Evolutionary conservation across 2,113 vertebrate species (phyloP).

Genomic region (Mandrillus leucophaeus): DNA sequence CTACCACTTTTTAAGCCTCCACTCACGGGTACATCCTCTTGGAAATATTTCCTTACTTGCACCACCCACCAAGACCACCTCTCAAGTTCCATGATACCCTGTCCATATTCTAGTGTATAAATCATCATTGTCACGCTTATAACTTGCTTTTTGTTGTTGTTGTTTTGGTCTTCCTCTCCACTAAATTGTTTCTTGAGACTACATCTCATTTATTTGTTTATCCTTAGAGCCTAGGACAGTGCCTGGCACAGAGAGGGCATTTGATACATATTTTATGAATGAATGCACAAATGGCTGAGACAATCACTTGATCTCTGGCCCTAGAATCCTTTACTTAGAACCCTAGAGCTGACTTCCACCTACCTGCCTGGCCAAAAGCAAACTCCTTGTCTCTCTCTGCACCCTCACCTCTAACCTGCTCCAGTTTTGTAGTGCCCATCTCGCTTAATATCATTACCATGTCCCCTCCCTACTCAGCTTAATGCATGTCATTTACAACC

Average conservation of each 20-base stretch:
- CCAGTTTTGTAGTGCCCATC: background rate
- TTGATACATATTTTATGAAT: background rate
- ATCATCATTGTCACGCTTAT: background rate
- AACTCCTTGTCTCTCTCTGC: background rate
- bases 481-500: background rate
- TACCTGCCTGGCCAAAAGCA: background rate
- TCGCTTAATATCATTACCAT: background rate
- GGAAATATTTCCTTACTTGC: background rate
- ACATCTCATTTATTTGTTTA: background rate
- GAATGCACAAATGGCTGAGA: background rate
- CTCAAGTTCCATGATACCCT: background rate
- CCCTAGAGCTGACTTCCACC: background rate
- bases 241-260: background rate
- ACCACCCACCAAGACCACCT: background rate
- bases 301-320: background rate
- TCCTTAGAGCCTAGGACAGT: background rate
- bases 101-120: background rate
- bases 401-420: background rate
- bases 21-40: background rate
- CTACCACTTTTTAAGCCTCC: background rate
- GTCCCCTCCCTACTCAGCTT: background rate
- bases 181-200: background rate
- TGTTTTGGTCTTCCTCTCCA: background rate
- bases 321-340: background rate
- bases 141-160: background rate